Conservation (phyloP, 2,113 vertebrate species). For the Desmodus rotundus region DNA sequence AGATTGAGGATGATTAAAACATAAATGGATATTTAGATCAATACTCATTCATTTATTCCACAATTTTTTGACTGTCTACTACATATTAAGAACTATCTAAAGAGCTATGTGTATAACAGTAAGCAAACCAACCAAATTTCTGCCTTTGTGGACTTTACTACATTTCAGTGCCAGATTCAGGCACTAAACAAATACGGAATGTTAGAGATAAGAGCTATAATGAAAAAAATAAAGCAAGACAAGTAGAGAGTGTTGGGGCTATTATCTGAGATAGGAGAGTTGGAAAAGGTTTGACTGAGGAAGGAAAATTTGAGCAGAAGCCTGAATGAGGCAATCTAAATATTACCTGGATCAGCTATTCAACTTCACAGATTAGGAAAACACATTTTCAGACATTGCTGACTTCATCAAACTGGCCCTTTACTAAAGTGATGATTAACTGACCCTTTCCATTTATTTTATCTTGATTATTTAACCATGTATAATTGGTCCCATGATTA, state of each 20-base stretch:
- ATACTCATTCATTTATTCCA: not conserved
- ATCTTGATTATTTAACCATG: conserved; percentile 70
- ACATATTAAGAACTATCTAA: not conserved
- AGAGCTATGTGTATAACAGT: not conserved
- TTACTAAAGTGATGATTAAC: conserved; percentile 75
- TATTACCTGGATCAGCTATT: conserved; percentile 38
- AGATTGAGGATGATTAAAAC: not conserved
- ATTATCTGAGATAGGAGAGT: not conserved
- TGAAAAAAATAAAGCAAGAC: conserved; percentile 26
- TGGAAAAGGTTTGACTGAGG: not conserved
- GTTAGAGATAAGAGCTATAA: not conserved
- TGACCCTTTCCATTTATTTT: conserved; percentile 61
- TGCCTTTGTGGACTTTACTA: conserved; percentile 13
- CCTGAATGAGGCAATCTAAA: not conserved
- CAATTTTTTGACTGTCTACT: not conserved
- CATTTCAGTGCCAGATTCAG: not conserved
- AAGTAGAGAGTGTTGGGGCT: not conserved
- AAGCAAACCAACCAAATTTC: conserved; percentile 11
- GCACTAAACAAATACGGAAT: not conserved
- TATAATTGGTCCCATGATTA: conserved; percentile 71
- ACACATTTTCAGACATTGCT: conserved; percentile 69
- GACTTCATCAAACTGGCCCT: conserved; percentile 63
- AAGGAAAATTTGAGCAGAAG: conserved; percentile 12
- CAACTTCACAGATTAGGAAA: conserved; percentile 57
- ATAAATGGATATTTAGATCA: not conserved